Percentiles rank a stretch among this genome's conserved stretches.
phyloP scores from a whole-genome alignment of 2,113 vertebrate species.

The Oostethus manadensis region DNA sequence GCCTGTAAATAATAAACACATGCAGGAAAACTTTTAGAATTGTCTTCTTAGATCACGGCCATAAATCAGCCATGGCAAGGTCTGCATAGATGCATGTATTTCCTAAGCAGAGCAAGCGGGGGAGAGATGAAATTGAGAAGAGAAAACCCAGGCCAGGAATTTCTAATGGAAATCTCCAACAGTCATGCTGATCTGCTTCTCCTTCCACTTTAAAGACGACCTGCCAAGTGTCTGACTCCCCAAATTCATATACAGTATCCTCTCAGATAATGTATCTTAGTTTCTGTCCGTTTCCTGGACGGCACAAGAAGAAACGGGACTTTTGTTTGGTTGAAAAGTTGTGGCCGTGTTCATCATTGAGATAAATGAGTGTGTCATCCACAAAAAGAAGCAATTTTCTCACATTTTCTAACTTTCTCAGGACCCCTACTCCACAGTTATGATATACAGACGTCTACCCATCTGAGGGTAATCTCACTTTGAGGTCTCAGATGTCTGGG shows the following conservation, averaged over 20 bases:
- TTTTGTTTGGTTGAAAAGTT: slow-evolving; percentile 23
- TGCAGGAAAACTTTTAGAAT: slow-evolving; percentile 64
- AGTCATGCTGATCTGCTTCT: slow-evolving; percentile 30
- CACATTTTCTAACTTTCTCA: slow-evolving; percentile 23
- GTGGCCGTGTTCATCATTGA: slow-evolving; percentile 9
- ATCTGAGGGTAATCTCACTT: slow-evolving; percentile 18
- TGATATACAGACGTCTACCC: neutral
- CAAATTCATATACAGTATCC: slow-evolving; percentile 29
- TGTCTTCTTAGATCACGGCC: slow-evolving; percentile 48
- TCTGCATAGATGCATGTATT: slow-evolving; percentile 42
- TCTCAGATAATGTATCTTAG: slow-evolving; percentile 33
- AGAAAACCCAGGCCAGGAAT: slow-evolving; percentile 41
- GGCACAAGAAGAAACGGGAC: slow-evolving; percentile 18
- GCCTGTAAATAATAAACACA: slow-evolving; percentile 74
- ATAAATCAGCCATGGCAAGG: slow-evolving; percentile 65
- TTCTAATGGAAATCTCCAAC: slow-evolving; percentile 43
- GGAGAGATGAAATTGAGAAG: slow-evolving; percentile 33
- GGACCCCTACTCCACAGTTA: neutral
- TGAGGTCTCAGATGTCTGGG: slow-evolving; percentile 3
- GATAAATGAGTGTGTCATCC: slow-evolving; percentile 31
- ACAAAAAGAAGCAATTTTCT: slow-evolving; percentile 13
- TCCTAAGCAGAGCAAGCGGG: slow-evolving; percentile 46
- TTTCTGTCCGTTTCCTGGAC: slow-evolving; percentile 24
- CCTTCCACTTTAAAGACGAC: slow-evolving; percentile 23
- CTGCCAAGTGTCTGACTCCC: slow-evolving; percentile 36